Conservation (phyloP, 1,140 invertebrate genomes). For the Apocrypta bakeri region DNA sequence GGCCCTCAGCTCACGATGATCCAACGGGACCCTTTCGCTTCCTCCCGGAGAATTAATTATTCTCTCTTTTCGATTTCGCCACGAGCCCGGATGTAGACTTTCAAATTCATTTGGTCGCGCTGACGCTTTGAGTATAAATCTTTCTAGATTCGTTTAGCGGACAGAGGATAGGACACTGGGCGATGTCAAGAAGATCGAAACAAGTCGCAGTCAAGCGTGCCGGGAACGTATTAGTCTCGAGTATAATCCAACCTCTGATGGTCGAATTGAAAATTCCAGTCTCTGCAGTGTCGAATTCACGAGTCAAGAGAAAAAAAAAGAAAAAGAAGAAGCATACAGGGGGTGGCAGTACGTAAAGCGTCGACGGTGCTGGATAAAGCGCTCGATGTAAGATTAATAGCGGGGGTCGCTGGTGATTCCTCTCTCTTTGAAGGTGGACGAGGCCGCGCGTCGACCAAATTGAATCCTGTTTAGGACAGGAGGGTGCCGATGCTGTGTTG, state of each 20-base stretch:
- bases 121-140: neutral
- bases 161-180: no score
- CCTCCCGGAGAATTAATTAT: slow-evolving; percentile 34
- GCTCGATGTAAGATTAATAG: slow-evolving; percentile 76
- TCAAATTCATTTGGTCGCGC: neutral
- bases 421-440: slow-evolving; percentile 73
- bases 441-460: slow-evolving; percentile 70
- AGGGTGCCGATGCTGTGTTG: slow-evolving; percentile 51
- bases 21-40: neutral
- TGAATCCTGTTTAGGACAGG: slow-evolving; percentile 74
- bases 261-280: slow-evolving; percentile 73
- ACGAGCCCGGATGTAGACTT: slow-evolving; percentile 31
- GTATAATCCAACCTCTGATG: slow-evolving; percentile 61
- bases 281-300: neutral
- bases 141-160: neutral
- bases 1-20: neutral
- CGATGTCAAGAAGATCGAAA: slow-evolving; percentile 39
- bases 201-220: slow-evolving; percentile 2
- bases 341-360: slow-evolving; percentile 43
- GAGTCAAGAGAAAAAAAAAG: slow-evolving; percentile 45
- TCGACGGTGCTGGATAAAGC: slow-evolving; percentile 65
- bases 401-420: slow-evolving; percentile 70
- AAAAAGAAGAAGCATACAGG: slow-evolving; percentile 24
- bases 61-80: slow-evolving; percentile 25
- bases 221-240: slow-evolving; percentile 58